Evolutionary conservation across 2,888 invertebrate genomes (phyloP).

Genomic region (Balanococcus diminutus): DNA sequence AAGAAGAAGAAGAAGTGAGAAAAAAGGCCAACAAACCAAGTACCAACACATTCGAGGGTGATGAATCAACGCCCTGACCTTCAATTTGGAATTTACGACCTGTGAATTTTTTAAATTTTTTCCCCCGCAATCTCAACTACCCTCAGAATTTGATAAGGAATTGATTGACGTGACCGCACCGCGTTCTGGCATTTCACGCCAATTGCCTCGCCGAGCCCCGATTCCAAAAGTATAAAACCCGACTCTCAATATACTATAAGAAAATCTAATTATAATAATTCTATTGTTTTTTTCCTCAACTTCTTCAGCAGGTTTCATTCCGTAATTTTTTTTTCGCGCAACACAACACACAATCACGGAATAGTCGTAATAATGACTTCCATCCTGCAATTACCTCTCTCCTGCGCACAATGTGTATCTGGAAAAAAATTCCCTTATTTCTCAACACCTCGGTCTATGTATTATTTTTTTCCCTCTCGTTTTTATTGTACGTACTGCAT

Average conservation of each 20-base stretch:
- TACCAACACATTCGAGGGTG: background rate
- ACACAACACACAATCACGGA: slow-evolving; percentile 13
- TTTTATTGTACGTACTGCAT: too few species aligned
- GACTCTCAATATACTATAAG: slow-evolving; percentile 21
- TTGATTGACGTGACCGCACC: slow-evolving; percentile 15
- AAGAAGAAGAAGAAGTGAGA: background rate
- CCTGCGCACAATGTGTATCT: background rate
- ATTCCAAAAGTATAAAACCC: background rate
- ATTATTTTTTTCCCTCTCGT: background rate
- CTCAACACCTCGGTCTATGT: slow-evolving; percentile 25
- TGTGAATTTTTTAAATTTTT: background rate
- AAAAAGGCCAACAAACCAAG: background rate
- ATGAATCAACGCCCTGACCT: background rate
- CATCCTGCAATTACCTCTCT: slow-evolving; percentile 49
- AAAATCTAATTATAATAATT: slow-evolving; percentile 47
- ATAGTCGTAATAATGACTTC: slow-evolving; percentile 42
- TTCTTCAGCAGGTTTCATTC: background rate
- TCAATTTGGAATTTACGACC: slow-evolving; percentile 13
- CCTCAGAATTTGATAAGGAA: background rate
- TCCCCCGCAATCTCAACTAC: background rate
- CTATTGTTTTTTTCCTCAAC: slow-evolving; percentile 45
- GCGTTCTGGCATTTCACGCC: too few species aligned
- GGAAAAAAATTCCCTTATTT: slow-evolving; percentile 40
- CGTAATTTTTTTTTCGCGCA: slow-evolving; percentile 11
- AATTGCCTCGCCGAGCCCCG: background rate